Conservation (phyloP, 1,140 invertebrate species). For the Listronotus oregonensis region DNA sequence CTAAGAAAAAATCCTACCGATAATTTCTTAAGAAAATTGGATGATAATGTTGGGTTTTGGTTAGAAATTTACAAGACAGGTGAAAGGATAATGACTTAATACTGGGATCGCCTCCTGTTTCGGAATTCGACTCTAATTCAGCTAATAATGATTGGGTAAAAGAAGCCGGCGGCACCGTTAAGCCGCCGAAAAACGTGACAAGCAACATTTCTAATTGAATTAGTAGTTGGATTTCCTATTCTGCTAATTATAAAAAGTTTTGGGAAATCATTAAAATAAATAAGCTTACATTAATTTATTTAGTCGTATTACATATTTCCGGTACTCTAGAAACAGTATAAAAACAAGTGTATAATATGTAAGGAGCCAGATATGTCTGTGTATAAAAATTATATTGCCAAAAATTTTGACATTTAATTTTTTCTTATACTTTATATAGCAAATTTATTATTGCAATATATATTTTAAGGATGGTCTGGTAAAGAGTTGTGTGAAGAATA, state of each 20-base stretch:
- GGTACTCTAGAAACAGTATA: no score
- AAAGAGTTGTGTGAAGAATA: no score
- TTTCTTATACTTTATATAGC: no score
- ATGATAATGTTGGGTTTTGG: conserved; percentile 23
- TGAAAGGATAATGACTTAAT: conserved; percentile 39
- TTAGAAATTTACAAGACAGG: conserved; percentile 32
- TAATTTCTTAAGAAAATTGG: conserved; percentile 16
- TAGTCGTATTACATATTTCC: no score
- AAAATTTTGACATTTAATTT: no score
- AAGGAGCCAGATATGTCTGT: no score
- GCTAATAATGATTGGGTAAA: conserved; percentile 25
- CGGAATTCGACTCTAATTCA: conserved; percentile 4
- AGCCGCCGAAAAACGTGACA: conserved; percentile 30
- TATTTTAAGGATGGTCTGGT: no score
- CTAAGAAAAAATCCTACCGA: no score
- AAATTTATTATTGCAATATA: no score
- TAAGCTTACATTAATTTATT: conserved; percentile 13
- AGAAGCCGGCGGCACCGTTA: conserved; percentile 9
- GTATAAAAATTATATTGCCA: no score
- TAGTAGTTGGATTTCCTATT: conserved; percentile 7
- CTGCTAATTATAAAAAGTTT: conserved; percentile 13
- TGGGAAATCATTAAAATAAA: conserved; percentile 29
- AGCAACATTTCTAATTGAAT: conserved; percentile 32
- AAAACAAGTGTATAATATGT: no score
- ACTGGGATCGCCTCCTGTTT: conserved; percentile 23